Conservation (phyloP, 2,888 invertebrate species). For the Netelia fuscicornis region DNA sequence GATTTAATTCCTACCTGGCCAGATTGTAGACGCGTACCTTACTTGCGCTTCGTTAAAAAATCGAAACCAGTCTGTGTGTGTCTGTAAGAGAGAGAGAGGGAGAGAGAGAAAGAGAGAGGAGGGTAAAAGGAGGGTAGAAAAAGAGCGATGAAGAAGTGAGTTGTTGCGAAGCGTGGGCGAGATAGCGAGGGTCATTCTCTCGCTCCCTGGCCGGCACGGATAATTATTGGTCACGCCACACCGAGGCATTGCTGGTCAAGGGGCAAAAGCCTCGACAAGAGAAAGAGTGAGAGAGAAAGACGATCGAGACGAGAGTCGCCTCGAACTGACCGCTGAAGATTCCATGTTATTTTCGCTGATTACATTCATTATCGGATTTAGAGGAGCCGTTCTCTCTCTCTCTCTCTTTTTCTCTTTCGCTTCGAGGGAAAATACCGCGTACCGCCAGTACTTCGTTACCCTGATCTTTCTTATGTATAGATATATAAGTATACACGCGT, state of each 20-base stretch:
- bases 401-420: constrained; percentile 5
- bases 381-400: constrained; percentile 71
- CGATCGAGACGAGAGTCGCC: constrained; percentile 35
- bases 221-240: constrained; percentile 69
- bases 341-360: constrained; percentile 82
- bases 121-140: constrained; percentile 13
- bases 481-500: neutral
- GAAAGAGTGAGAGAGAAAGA: constrained; percentile 36
- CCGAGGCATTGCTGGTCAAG: constrained; percentile 55
- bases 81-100: too few species aligned
- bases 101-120: constrained; percentile 1
- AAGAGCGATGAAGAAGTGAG: constrained; percentile 45
- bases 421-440: neutral
- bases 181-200: constrained; percentile 64
- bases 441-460: constrained; percentile 2
- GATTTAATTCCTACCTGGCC: constrained; percentile 57
- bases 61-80: neutral
- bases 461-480: constrained; percentile 11
- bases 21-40: constrained; percentile 8
- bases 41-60: constrained; percentile 33
- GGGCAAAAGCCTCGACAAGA: constrained; percentile 52
- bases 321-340: constrained; percentile 71
- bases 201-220: constrained; percentile 52
- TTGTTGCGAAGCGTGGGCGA: constrained; percentile 64
- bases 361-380: constrained; percentile 82